phyloP scores from a whole-genome alignment of 2,113 vertebrate species.

The Ia io region DNA sequence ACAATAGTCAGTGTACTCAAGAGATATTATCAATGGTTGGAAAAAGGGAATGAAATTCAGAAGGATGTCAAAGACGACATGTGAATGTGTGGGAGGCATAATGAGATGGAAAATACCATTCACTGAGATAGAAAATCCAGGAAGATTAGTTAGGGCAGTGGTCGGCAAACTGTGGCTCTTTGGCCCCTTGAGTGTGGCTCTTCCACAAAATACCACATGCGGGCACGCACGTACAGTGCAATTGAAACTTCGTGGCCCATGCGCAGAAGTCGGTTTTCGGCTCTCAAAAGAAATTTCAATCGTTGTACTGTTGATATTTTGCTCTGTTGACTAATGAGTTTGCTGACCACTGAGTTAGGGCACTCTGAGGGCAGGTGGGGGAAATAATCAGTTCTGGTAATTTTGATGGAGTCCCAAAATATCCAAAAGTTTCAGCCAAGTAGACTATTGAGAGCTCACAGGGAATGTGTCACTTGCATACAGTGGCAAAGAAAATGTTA shows the following conservation, averaged over 20 bases:
- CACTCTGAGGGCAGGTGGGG: neutral
- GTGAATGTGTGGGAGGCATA: neutral
- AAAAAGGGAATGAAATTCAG: neutral
- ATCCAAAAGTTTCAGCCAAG: neutral
- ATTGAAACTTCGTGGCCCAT: no score
- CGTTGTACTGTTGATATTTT: no score
- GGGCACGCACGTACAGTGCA: no score
- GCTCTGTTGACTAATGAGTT: no score
- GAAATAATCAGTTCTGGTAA: neutral
- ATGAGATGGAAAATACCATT: neutral
- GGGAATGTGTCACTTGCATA: neutral
- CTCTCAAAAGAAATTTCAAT: no score
- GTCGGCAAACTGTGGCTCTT: no score
- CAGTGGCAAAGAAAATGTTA: neutral
- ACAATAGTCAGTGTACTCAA: neutral
- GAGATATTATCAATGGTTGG: neutral
- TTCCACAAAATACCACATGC: no score
- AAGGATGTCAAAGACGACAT: neutral
- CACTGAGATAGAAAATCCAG: neutral
- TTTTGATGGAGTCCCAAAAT: neutral
- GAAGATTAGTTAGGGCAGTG: no score
- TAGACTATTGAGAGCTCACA: neutral
- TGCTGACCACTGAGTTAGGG: no score
- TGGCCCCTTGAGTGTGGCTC: no score
- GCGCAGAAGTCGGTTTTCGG: no score